phyloP scores from a whole-genome alignment of 1,140 invertebrate species.

The Neodiprion fabricii region DNA sequence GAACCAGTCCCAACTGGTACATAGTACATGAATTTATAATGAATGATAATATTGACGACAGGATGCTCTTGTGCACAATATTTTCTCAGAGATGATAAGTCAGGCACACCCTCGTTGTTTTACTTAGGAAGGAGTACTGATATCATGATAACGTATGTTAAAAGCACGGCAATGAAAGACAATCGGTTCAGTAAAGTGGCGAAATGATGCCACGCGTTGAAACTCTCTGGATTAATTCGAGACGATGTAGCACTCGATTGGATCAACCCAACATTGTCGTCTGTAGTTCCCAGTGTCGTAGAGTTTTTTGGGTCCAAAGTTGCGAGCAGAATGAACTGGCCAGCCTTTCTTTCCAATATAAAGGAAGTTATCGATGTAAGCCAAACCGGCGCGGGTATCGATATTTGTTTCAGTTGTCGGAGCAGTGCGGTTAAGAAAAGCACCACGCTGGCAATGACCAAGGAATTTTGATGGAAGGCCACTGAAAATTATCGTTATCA shows the following conservation, averaged over 20 bases:
- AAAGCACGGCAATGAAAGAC: conserved; percentile 31
- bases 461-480: conserved; percentile 53
- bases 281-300: conserved; percentile 37
- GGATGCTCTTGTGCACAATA: no score
- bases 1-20: no score
- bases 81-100: no score
- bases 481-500: conserved; percentile 46
- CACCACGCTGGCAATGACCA: conserved; percentile 51
- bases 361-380: conserved; percentile 28
- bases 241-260: not conserved
- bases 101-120: not conserved
- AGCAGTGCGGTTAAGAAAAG: conserved; percentile 56
- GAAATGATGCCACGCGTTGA: conserved; percentile 37
- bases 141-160: conserved; percentile 40
- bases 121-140: conserved; percentile 34
- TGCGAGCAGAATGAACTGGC: conserved; percentile 44
- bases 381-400: conserved; percentile 33
- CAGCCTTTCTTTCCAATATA: conserved; percentile 41
- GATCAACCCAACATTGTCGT: conserved; percentile 44
- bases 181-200: conserved; percentile 42
- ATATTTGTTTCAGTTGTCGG: conserved; percentile 35
- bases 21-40: no score
- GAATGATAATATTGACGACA: no score
- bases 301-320: conserved; percentile 47
- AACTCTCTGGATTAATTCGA: not conserved